Evolutionary conservation across 2,888 invertebrate genomes (phyloP).

Genomic region (Stenoptilia bipunctidactyla): DNA sequence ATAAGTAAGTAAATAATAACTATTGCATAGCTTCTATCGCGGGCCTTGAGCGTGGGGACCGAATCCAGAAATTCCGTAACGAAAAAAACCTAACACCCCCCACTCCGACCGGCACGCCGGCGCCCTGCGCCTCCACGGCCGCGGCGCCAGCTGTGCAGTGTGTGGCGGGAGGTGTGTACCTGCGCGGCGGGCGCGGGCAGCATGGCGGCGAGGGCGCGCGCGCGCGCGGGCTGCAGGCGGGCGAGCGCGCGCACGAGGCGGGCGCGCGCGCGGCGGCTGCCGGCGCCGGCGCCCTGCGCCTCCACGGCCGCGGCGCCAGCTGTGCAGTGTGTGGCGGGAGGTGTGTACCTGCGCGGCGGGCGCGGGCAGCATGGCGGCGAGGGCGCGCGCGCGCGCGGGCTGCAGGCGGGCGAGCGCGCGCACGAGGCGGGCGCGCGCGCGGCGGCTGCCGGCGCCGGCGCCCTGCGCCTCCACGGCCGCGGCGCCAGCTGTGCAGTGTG

Average conservation of each 20-base stretch:
- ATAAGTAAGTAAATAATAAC: too few species aligned
- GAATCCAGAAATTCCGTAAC: too few species aligned
- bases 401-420: too few species aligned
- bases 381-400: conserved; percentile 78
- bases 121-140: conserved; percentile 82
- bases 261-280: conserved; percentile 44
- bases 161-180: neutral
- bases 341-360: conserved; percentile 26
- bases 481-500: conserved; percentile 77
- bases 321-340: neutral
- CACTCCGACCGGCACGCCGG: conserved; percentile 58
- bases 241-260: too few species aligned
- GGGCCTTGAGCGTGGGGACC: too few species aligned
- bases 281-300: conserved; percentile 76
- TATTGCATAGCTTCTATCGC: too few species aligned
- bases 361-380: conserved; percentile 43
- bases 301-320: conserved; percentile 78
- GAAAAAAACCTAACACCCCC: too few species aligned
- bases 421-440: too few species aligned
- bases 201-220: conserved; percentile 64
- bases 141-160: conserved; percentile 60
- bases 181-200: conserved; percentile 37
- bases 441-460: conserved; percentile 81
- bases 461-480: conserved; percentile 80
- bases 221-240: conserved; percentile 76